A percentile compares a stretch with the other conserved stretches of the same genome.
phyloP scores from a whole-genome alignment of 1,140 invertebrate species.

The Pseudomyrmex dendroicus region DNA sequence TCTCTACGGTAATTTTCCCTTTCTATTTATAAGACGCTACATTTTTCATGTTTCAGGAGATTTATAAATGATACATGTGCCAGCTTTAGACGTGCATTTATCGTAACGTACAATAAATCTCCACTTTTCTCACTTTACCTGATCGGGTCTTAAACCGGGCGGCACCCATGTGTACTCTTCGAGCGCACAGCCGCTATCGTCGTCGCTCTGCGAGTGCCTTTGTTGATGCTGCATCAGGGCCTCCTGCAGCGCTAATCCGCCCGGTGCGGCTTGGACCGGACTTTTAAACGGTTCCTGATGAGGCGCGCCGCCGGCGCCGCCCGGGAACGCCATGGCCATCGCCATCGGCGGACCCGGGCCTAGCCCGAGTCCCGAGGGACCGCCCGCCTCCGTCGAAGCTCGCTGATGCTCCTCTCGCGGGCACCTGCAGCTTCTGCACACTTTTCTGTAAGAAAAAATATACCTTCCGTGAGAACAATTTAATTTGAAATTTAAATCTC shows the following conservation, averaged over 20 bases:
- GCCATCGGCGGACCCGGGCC: conserved; percentile 81
- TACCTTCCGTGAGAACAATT: too few species aligned
- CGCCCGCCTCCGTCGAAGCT: conserved; percentile 74
- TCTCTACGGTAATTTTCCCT: not conserved
- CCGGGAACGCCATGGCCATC: conserved; percentile 82
- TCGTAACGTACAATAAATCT: not conserved
- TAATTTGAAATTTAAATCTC: not conserved
- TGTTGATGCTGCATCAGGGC: conserved; percentile 89
- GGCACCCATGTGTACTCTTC: conserved; percentile 99
- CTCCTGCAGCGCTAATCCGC: conserved; percentile 77
- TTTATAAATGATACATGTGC: not conserved
- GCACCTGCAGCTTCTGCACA: conserved; percentile 90
- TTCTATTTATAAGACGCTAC: not conserved
- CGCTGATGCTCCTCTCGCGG: conserved; percentile 88
- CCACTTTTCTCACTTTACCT: conserved; percentile 87
- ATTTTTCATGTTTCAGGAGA: too few species aligned
- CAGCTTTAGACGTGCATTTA: not conserved
- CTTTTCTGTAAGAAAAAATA: conserved; percentile 86
- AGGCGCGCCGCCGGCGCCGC: conserved; percentile 71
- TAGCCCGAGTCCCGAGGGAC: conserved; percentile 75
- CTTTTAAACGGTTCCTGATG: conserved; percentile 82
- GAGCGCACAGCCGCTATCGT: conserved; percentile 98
- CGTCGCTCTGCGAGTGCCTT: conserved; percentile 96
- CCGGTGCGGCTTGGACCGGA: conserved; percentile 79
- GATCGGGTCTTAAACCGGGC: conserved; percentile 96